Evolutionary conservation across 30 jellyfish, hydroid and myxozoan genomes (phyloP).

Genomic region (Aurelia sp.): DNA sequence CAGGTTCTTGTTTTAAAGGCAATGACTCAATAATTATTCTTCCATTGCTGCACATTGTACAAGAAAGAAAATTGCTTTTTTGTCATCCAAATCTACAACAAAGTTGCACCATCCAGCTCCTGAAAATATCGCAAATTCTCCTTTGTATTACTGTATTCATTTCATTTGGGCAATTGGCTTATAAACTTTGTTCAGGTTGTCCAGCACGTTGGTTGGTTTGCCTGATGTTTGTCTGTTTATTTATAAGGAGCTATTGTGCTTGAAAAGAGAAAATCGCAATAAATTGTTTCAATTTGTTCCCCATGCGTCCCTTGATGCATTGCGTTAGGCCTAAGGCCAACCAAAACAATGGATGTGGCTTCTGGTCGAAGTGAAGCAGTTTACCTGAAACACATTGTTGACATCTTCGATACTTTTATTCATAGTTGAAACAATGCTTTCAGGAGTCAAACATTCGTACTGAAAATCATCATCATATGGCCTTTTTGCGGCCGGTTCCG

Average conservation of each 20-base stretch:
- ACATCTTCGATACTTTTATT: slow-evolving; percentile 93
- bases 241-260: background rate
- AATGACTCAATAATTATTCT: too few relatives aligned
- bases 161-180: too few relatives aligned
- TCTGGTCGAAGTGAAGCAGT: background rate
- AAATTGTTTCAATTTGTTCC: slow-evolving; percentile 1
- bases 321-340: background rate
- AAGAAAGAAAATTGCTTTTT: too few relatives aligned
- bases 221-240: background rate
- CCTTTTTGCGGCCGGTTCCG: slow-evolving; percentile 93
- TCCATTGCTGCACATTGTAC: too few relatives aligned
- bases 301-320: background rate
- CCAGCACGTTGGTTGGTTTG: too few relatives aligned
- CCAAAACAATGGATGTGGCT: background rate
- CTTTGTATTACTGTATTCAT: too few relatives aligned
- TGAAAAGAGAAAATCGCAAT: background rate
- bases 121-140: too few relatives aligned
- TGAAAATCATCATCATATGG: slow-evolving; percentile 93
- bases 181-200: too few relatives aligned
- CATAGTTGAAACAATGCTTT: slow-evolving; percentile 90
- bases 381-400: slow-evolving; percentile 93
- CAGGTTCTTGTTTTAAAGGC: too few relatives aligned
- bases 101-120: too few relatives aligned
- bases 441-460: slow-evolving; percentile 96
- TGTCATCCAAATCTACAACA: too few relatives aligned